phyloP scores from a whole-genome alignment of 2,888 invertebrate species.

The Physocephala rufipes region DNA sequence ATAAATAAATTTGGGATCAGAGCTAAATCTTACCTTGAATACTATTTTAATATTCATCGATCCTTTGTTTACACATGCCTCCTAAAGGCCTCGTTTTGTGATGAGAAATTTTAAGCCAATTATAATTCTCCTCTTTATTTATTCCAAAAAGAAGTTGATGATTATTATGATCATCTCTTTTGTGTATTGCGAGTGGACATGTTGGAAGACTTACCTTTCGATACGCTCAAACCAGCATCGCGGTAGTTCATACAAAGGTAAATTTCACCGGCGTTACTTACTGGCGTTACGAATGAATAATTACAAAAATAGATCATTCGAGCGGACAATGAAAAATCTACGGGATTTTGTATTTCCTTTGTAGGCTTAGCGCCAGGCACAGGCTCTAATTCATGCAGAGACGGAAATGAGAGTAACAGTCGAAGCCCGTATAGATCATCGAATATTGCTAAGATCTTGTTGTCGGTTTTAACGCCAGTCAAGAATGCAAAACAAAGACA shows the following conservation, averaged over 20 bases:
- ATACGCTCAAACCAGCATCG: no score
- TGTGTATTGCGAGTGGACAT: no score
- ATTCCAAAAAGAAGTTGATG: neutral
- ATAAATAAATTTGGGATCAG: no score
- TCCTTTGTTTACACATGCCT: conserved; percentile 12
- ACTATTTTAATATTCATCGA: no score
- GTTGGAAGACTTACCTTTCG: neutral
- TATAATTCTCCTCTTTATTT: neutral
- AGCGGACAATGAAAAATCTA: conserved; percentile 8
- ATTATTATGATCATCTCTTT: conserved; percentile 4
- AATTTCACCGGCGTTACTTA: neutral
- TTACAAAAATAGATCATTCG: conserved; percentile 45
- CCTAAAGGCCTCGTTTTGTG: neutral
- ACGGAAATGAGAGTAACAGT: conserved; percentile 32
- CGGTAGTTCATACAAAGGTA: neutral
- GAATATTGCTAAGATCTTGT: conserved; percentile 33
- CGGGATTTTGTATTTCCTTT: conserved; percentile 40
- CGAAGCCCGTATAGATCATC: conserved; percentile 32
- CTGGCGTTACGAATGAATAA: conserved; percentile 42
- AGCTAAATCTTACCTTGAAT: no score
- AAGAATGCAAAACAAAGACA: conserved; percentile 21
- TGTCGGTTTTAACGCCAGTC: conserved; percentile 40
- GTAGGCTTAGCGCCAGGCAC: conserved; percentile 44
- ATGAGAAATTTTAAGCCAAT: conserved; percentile 11
- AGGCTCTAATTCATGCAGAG: conserved; percentile 22